These are phyloP conservation scores for Calliphora vicina DNA, from an alignment of 1,140 invertebrate genomes.

Conservation along the genomic window DNA sequence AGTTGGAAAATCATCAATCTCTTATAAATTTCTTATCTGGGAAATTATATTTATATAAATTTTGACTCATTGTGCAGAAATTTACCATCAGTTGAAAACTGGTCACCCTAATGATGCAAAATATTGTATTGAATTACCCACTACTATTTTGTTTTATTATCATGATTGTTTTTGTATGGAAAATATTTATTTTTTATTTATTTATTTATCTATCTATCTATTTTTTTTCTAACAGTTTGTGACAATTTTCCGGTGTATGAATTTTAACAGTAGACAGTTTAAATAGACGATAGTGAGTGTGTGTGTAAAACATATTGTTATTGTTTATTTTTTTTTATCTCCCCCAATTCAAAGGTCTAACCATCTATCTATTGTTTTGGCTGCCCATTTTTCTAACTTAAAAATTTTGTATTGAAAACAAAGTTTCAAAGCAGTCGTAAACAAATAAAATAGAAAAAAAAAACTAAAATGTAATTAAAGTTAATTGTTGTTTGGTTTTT, in stretches of 20 bases:
- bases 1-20: no score
- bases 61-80: no score
- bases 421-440: not conserved
- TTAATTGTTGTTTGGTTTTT: not conserved
- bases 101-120: not conserved
- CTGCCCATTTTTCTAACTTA: not conserved
- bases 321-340: not conserved
- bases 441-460: not conserved
- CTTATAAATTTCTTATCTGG: no score
- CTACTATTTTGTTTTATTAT: not conserved
- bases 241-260: slow-evolving; percentile 15
- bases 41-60: no score
- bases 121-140: not conserved
- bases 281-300: not conserved
- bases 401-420: not conserved
- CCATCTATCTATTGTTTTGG: not conserved
- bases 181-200: not conserved
- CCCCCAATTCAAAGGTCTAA: not conserved
- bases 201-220: no score
- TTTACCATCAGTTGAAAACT: not conserved
- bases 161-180: not conserved
- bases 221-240: not conserved
- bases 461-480: slow-evolving; percentile 6
- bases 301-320: not conserved
- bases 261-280: not conserved